Conservation (phyloP, 2,888 invertebrate genomes). For the Diaphora mendica region DNA sequence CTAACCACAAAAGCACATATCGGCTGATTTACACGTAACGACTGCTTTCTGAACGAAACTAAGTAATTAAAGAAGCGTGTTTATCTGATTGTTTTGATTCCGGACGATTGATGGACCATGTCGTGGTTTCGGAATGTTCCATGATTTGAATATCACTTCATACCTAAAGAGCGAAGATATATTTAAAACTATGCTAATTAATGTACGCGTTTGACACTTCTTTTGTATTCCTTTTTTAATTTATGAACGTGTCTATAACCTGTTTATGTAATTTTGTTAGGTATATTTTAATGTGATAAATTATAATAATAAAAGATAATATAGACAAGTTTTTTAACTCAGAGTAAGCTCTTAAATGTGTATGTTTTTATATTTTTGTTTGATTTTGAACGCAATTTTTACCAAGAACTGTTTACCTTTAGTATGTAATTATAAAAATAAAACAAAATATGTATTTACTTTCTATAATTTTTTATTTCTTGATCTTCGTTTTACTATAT, state of each 20-base stretch:
- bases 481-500: no score
- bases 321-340: constrained; percentile 23
- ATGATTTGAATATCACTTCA: constrained; percentile 45
- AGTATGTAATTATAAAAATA: no score
- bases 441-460: neutral
- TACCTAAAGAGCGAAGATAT: constrained; percentile 31
- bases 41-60: constrained; percentile 76
- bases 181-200: constrained; percentile 49
- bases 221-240: constrained; percentile 45
- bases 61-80: constrained; percentile 81
- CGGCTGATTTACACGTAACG: constrained; percentile 79
- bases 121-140: constrained; percentile 51
- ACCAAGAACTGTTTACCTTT: neutral
- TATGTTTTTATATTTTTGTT: neutral
- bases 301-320: constrained; percentile 34
- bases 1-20: constrained; percentile 58
- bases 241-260: constrained; percentile 36
- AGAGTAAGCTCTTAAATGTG: neutral
- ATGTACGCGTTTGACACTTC: constrained; percentile 37
- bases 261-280: constrained; percentile 34
- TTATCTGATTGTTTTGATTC: constrained; percentile 85
- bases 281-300: constrained; percentile 29
- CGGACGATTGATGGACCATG: constrained; percentile 70
- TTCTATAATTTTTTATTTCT: no score
- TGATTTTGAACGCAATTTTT: neutral